A percentile compares a stretch with the other conserved stretches of the same genome.
These are phyloP conservation scores for Pectinophora gossypiella DNA, from an alignment of 1,140 invertebrate genomes.

Conservation along the genomic window DNA sequence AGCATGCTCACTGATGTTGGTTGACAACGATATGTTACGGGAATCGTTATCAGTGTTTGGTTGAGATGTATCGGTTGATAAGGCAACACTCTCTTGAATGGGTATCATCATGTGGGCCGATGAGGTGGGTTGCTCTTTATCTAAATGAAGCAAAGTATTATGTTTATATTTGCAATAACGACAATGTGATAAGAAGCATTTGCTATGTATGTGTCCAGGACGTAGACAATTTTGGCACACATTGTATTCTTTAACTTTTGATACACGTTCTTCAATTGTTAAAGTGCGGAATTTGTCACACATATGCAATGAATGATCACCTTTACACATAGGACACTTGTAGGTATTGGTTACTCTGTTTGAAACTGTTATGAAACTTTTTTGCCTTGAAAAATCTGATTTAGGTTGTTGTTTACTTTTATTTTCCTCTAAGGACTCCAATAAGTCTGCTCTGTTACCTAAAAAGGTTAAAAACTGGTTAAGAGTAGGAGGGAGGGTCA, in stretches of 20 bases:
- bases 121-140: not conserved
- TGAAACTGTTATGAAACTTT: no score
- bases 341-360: no score
- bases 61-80: not conserved
- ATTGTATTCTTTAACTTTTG: constrained; percentile 1
- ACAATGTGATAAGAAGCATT: not conserved
- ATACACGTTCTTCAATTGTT: constrained; percentile 1
- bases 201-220: not conserved
- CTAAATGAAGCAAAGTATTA: constrained; percentile 4
- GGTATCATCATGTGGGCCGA: not conserved
- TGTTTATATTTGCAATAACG: constrained; percentile 5
- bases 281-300: constrained; percentile 1
- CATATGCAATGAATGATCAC: not conserved
- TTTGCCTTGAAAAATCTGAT: no score
- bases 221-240: constrained; percentile 5
- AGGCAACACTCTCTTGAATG: not conserved
- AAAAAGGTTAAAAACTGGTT: not conserved
- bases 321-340: constrained; percentile 4
- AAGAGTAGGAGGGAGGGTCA: not conserved
- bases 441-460: constrained; percentile 4
- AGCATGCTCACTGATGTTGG: not conserved
- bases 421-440: constrained; percentile 3
- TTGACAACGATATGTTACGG: not conserved
- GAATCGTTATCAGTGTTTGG: not conserved
- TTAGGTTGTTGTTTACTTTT: no score